Base-by-base conservation (phyloP, 1,140 invertebrate genomes). In the Aricia agestis region DNA sequence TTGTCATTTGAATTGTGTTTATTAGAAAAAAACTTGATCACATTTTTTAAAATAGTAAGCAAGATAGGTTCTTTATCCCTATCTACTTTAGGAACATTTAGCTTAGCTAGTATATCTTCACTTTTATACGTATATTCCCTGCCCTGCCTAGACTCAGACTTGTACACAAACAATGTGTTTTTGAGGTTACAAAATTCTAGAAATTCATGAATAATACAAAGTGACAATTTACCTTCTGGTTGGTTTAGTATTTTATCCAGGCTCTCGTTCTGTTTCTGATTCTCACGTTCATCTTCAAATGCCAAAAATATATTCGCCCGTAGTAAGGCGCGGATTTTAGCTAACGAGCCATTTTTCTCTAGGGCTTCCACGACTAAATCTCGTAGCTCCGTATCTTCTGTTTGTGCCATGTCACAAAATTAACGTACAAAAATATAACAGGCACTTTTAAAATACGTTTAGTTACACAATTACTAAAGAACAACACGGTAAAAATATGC, bases 331-430 rank as follows among this genome's bases (percentile, higher is more conserved):
- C 92, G 85, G 72, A 92, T 91, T 85, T 92, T 92, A 19, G 92
- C 90, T 32, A 92, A 80, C 6, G 91, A 91, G 52, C 92, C 92
- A 77, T 91, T 92, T 72, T 91, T 92, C 76, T 92, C 92, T 71
- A 92, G 78, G 6, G 92, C 89, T 80, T 92, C 92, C 70, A 92
- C 83, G n/a, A 92, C 89, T 72, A 92, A 81, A 74, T 92, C 92
- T 71, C 88, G 76, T 17, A 92, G 78, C 79, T 92, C 89, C 18
- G 88, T 88, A 73, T 92, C 90, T 83, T 92, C 92, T 17, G 89
- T 74, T 90, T 92, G 89, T 58, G 92, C 89, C 90, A 92, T 92
- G 70, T 66, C 73, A 75, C 68, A 69, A 58, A 70, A 45, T 15
- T 72, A 75, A 59, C 19, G 65, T 52, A 63, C 0, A 13, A 52